Percentiles rank a stretch among this genome's conserved stretches.
Conservation (phyloP, 2,888 invertebrate genomes). For the Drosophila neonasuta region DNA sequence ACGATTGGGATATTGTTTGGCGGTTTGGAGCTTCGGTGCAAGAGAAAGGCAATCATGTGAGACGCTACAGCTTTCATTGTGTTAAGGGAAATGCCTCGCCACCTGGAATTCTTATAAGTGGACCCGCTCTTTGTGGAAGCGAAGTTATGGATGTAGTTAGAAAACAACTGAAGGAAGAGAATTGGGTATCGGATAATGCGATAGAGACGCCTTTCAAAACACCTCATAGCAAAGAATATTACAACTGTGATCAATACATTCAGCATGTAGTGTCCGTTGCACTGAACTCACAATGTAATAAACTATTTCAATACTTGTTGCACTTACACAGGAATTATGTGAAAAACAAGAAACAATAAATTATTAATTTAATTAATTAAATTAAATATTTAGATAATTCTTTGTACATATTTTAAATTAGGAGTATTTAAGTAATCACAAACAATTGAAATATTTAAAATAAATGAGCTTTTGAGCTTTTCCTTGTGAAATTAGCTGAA, state of each 20-base stretch:
- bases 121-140: neutral
- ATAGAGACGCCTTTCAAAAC: conserved; percentile 14
- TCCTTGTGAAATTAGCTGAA: neutral
- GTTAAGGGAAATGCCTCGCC: neutral
- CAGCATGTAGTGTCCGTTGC: conserved; percentile 9
- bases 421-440: neutral
- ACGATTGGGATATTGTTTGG: conserved; percentile 22
- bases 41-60: conserved; percentile 10
- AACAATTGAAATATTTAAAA: neutral
- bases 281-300: neutral
- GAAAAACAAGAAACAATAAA: neutral
- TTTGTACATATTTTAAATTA: neutral
- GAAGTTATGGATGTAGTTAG: neutral
- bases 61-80: conserved; percentile 25
- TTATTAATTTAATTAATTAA: too few species aligned
- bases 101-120: neutral
- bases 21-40: conserved; percentile 3
- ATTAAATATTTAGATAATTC: neutral
- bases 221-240: neutral
- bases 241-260: conserved; percentile 2
- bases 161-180: neutral
- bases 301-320: conserved; percentile 5
- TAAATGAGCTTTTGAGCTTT: neutral
- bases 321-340: conserved; percentile 11
- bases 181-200: conserved; percentile 9